Evolutionary conservation across 2,888 invertebrate species (phyloP).

Genomic region (Griposia aprilina): DNA sequence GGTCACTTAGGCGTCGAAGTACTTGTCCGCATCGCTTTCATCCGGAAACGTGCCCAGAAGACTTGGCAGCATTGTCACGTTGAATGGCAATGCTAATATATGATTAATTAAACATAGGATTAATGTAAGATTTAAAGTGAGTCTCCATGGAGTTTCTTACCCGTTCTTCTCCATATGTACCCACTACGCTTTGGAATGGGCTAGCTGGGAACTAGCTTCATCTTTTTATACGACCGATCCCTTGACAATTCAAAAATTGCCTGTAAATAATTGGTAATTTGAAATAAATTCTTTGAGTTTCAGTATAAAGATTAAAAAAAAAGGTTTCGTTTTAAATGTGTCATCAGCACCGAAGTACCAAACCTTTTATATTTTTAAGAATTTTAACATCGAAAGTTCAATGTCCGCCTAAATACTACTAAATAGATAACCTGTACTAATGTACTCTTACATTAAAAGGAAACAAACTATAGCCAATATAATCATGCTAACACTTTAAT

Average conservation of each 20-base stretch:
- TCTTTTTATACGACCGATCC: neutral
- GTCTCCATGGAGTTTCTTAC: neutral
- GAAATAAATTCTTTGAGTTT: neutral
- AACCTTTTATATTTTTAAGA: neutral
- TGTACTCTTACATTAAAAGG: conserved; percentile 8
- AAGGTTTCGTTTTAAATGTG: neutral
- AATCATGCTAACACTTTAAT: conserved; percentile 27
- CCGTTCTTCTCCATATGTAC: neutral
- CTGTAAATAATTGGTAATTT: neutral
- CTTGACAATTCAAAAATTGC: neutral
- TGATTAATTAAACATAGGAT: neutral
- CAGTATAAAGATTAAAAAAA: neutral
- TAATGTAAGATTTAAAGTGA: neutral
- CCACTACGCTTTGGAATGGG: neutral
- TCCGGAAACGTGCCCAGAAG: neutral
- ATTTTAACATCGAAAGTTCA: neutral
- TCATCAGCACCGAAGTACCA: neutral
- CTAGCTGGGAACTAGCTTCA: no score
- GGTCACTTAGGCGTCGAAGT: neutral
- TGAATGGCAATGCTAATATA: no score
- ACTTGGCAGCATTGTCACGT: neutral
- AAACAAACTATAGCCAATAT: conserved; percentile 25
- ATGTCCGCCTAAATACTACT: neutral
- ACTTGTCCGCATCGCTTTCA: neutral
- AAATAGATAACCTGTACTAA: no score